Evolutionary conservation across 2,888 invertebrate species (phyloP), one percentile per base, ranked within the genome.

Genomic region (Parochlus steinenii): DNA sequence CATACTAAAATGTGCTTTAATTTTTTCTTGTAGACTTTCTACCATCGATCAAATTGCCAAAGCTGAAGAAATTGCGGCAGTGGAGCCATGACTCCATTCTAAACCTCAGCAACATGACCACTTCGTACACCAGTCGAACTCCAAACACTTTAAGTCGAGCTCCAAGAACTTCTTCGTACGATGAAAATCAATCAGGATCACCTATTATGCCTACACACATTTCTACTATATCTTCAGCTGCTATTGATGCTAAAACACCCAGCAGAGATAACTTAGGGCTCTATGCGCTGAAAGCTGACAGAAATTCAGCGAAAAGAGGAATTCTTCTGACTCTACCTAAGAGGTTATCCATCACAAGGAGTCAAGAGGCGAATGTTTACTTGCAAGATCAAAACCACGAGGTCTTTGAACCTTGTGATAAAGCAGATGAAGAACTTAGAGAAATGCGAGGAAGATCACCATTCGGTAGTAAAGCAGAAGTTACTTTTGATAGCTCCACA

Each of bases 201-300:
- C 19, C 18, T 20, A 27, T 5, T 14, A 14, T 28, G 24, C 27
- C 33, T 11, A 32, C 24, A 5, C 40, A 42, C 22, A 40, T 44
- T 30, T 35, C 33, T 28, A 43, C 44, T 10, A 41, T 44, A 25
- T 43, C 44, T 15, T 41, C 42, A 12, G 32, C 43, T 17, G 37
- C 43, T 8, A 40, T 39, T 23, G 43, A 42, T 38, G 37, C 38
- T 6, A 18, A 27, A 28, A 27, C 22, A 11, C 34, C 34, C 8
- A 34, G 29, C 15, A 27, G 17, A 16, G 35, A 39, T 22, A 42
- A 39, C 23, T 37, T 33, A 18, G 39, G 39, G 10, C 27, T 39
- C 22, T 39, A 39, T 33, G 39, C 39, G 12, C 31, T 39, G 16
- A 39, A 39, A 33, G 32, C 28, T 23, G 28, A 39, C n/a, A 26